Percentiles rank a stretch among this genome's conserved stretches.
phyloP scores from a whole-genome alignment of 2,797 vertebrate genomes.

The Arrhamphus sclerolepis region DNA sequence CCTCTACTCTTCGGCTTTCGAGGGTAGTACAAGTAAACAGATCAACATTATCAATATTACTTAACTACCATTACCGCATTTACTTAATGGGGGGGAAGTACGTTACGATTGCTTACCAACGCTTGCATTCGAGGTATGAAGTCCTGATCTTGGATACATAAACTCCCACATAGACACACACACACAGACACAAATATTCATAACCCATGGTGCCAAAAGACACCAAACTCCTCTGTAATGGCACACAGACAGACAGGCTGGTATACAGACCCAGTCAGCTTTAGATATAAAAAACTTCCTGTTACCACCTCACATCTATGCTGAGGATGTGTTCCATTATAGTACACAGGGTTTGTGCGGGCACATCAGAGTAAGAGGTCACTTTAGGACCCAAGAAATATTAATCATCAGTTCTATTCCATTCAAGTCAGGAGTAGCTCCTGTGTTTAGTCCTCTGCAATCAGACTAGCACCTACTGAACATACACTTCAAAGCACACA shows the following conservation, averaged over 20 bases:
- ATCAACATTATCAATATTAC: slow-evolving; percentile 32
- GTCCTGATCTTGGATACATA: slow-evolving; percentile 58
- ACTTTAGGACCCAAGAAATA: background rate
- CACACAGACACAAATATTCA: slow-evolving; percentile 44
- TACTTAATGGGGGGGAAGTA: slow-evolving; percentile 3
- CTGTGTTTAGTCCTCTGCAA: background rate
- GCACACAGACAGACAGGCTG: slow-evolving; percentile 31
- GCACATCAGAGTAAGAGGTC: slow-evolving; percentile 3
- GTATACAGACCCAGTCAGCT: slow-evolving; percentile 10
- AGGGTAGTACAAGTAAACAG: slow-evolving; percentile 31
- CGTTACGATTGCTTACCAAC: slow-evolving; percentile 40
- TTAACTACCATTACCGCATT: slow-evolving; percentile 7
- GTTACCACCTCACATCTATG: slow-evolving; percentile 37
- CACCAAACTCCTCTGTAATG: slow-evolving; percentile 17
- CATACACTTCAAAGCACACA: slow-evolving; percentile 14
- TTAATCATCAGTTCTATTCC: background rate
- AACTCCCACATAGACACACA: slow-evolving; percentile 21
- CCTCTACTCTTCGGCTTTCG: background rate
- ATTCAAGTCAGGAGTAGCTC: no score
- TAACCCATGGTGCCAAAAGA: slow-evolving; percentile 45
- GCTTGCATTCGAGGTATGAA: slow-evolving; percentile 50
- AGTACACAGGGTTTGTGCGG: slow-evolving; percentile 1
- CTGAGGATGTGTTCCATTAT: background rate
- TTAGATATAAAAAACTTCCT: slow-evolving; percentile 31
- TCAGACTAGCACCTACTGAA: slow-evolving; percentile 1